phyloP scores from a whole-genome alignment of 2,888 invertebrate species.

The Sphinx pinastri region DNA sequence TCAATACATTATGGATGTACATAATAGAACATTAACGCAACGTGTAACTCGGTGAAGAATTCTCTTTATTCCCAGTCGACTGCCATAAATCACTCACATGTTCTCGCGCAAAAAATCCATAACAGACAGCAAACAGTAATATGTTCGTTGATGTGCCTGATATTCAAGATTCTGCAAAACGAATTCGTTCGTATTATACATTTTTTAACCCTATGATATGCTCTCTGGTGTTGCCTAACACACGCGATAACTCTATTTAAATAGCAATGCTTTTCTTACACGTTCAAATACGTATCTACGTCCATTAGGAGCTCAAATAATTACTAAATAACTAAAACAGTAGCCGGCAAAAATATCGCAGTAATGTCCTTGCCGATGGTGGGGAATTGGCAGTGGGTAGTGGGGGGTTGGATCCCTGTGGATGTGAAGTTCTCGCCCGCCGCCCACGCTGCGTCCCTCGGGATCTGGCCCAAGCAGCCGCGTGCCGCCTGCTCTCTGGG shows the following conservation, averaged over 20 bases:
- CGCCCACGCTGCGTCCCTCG: constrained; percentile 74
- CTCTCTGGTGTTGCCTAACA: neutral
- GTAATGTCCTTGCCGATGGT: constrained; percentile 58
- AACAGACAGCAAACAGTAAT: constrained; percentile 48
- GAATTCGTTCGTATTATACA: constrained; percentile 8
- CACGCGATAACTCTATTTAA: neutral
- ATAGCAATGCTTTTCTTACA: neutral
- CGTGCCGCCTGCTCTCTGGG: constrained; percentile 76
- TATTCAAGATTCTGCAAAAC: constrained; percentile 31
- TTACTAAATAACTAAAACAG: constrained; percentile 18
- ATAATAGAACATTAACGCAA: constrained; percentile 66
- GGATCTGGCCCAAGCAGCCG: constrained; percentile 75
- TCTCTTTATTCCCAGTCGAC: constrained; percentile 69
- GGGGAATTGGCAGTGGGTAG: constrained; percentile 60
- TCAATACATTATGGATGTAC: constrained; percentile 32
- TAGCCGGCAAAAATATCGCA: constrained; percentile 69
- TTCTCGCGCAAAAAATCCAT: constrained; percentile 69
- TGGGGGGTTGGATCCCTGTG: constrained; percentile 67
- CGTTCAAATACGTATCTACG: neutral
- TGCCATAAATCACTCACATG: constrained; percentile 78
- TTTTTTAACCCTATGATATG: neutral
- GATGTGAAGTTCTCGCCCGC: constrained; percentile 76
- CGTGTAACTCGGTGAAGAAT: constrained; percentile 67
- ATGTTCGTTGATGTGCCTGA: constrained; percentile 25
- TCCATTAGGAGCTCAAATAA: neutral